Conservation (phyloP, 2,797 vertebrate species). For the Chaetodon trifasciatus region DNA sequence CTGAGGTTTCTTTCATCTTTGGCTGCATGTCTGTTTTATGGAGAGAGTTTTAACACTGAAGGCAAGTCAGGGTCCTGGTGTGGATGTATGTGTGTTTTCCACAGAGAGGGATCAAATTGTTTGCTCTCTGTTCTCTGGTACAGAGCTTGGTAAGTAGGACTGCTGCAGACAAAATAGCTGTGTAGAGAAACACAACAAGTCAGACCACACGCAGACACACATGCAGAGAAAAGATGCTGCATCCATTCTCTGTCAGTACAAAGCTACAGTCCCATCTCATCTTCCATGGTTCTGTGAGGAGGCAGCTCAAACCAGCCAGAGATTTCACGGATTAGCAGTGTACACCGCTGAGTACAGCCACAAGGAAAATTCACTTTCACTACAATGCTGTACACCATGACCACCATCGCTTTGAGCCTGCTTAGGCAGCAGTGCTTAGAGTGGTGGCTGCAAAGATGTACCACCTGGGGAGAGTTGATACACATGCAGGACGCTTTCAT, state of each 20-base stretch:
- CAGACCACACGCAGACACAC: not conserved
- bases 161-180: not conserved
- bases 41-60: not conserved
- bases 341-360: not conserved
- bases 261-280: not conserved
- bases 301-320: not conserved
- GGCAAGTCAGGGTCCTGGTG: not conserved
- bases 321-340: not conserved
- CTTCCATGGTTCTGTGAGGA: conserved; percentile 4
- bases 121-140: not conserved
- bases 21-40: not conserved
- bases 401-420: not conserved
- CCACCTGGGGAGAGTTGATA: not conserved
- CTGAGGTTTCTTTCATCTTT: not conserved
- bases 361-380: not conserved
- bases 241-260: conserved; percentile 13
- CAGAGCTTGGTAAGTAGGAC: conserved; percentile 6
- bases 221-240: not conserved
- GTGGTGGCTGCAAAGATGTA: not conserved
- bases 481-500: no score
- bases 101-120: not conserved
- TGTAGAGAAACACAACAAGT: not conserved
- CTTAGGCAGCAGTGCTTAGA: not conserved
- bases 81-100: not conserved
- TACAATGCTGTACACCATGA: not conserved